Evolutionary conservation across 1,140 invertebrate species (phyloP).

Genomic region (Bombus superbus): DNA sequence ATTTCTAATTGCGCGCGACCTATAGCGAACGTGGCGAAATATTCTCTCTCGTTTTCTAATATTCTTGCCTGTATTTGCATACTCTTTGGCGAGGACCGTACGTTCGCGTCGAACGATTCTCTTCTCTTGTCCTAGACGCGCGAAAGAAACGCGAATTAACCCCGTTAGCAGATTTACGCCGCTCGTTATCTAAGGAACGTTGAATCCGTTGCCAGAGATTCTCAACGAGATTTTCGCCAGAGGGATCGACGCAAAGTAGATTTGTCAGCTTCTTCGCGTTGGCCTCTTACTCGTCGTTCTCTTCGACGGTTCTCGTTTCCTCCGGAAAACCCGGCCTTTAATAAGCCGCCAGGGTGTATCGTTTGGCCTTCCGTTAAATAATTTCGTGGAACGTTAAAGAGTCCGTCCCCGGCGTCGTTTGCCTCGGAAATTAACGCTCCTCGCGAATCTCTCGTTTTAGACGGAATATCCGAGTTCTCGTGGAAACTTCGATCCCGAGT

Average conservation of each 20-base stretch:
- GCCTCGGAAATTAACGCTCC: conserved; percentile 27
- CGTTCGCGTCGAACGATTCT: too few relatives aligned
- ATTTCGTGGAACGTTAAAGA: conserved; percentile 13
- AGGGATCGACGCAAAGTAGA: neutral
- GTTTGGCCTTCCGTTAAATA: conserved; percentile 30
- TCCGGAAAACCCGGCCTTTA: conserved; percentile 15
- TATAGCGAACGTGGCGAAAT: neutral
- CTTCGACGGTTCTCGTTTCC: neutral
- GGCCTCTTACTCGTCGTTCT: neutral
- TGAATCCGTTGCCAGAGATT: neutral
- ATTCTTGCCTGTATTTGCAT: neutral
- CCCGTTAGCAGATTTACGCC: neutral
- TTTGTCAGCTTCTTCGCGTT: neutral
- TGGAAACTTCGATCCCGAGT: neutral
- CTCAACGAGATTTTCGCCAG: neutral
- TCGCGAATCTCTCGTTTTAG: neutral
- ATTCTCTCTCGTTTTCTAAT: neutral
- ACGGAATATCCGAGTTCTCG: neutral
- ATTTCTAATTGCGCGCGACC: conserved; percentile 27
- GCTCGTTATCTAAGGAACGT: neutral
- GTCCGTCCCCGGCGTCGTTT: neutral
- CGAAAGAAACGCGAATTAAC: neutral
- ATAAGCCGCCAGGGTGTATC: conserved; percentile 32
- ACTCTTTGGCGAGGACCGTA: neutral
- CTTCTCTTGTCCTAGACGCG: neutral